Conservation (phyloP, 2,797 vertebrate species). For the Rhincodon typus region DNA sequence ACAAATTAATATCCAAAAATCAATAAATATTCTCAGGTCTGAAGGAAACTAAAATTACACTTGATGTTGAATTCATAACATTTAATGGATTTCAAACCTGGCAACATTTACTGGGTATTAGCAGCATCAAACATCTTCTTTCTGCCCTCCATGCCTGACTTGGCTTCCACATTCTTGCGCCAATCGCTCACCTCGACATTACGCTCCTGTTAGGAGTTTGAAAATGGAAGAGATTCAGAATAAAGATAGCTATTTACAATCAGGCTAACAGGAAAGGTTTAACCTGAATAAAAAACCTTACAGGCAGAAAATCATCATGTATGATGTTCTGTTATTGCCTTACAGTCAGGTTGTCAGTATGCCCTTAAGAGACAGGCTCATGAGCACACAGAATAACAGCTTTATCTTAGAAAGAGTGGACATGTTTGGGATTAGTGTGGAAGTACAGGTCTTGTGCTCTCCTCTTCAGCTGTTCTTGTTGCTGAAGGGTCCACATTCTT, state of each 20-base stretch:
- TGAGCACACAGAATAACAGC: too few relatives aligned
- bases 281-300: neutral
- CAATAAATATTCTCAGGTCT: slow-evolving; percentile 9
- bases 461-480: too few relatives aligned
- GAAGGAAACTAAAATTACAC: neutral
- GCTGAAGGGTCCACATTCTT: too few relatives aligned
- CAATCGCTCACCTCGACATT: slow-evolving; percentile 67
- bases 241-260: neutral
- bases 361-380: too few relatives aligned
- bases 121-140: slow-evolving; percentile 74
- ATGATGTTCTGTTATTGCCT: neutral
- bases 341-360: too few relatives aligned
- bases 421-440: too few relatives aligned
- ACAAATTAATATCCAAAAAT: neutral
- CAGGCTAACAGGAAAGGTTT: neutral
- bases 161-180: slow-evolving; percentile 75
- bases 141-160: slow-evolving; percentile 73
- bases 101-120: slow-evolving; percentile 44
- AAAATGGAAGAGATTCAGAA: neutral
- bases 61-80: neutral
- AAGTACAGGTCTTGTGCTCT: too few relatives aligned
- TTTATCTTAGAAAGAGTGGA: too few relatives aligned
- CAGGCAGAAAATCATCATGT: neutral
- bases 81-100: neutral
- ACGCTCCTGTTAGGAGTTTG: slow-evolving; percentile 50